These are phyloP conservation scores for Arothron firmamentum DNA, from an alignment of 2,113 vertebrate genomes.

Conservation along the genomic window DNA sequence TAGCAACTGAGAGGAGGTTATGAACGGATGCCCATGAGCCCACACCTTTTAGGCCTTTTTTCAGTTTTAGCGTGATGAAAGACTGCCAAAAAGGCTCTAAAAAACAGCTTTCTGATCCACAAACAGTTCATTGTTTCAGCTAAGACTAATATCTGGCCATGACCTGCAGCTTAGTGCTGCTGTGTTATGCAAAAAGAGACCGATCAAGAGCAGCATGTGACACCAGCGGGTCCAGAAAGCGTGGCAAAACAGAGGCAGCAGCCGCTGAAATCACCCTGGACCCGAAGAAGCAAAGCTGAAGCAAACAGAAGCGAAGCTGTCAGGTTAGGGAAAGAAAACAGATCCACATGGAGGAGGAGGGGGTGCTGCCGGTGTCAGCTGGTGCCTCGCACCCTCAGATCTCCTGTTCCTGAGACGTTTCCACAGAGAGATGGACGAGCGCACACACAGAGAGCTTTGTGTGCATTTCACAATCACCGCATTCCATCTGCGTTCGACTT, in stretches of 20 bases:
- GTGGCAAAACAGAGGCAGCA: not conserved
- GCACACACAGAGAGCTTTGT: constrained; percentile 28
- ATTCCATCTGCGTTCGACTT: constrained; percentile 68
- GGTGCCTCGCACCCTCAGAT: constrained; percentile 32
- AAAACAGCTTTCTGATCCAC: not conserved
- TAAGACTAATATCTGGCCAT: too few relatives aligned
- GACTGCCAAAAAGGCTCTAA: not conserved
- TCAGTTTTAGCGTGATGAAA: too few relatives aligned
- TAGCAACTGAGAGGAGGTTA: too few relatives aligned
- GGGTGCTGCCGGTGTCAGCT: constrained; percentile 10
- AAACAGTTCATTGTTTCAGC: not conserved
- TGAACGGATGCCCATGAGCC: too few relatives aligned
- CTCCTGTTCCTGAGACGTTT: constrained; percentile 4
- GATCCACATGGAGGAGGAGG: not conserved
- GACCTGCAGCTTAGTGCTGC: not conserved
- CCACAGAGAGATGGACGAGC: constrained; percentile 1
- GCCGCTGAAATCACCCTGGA: not conserved
- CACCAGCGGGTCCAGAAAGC: constrained; percentile 14
- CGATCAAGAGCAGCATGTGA: not conserved
- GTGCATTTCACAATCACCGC: constrained; percentile 65
- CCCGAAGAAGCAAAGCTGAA: not conserved
- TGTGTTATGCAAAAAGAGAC: not conserved
- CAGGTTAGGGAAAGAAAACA: not conserved
- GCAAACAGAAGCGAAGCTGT: not conserved
- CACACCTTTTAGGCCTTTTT: not conserved